Conservation (phyloP, 2,888 invertebrate genomes). For the Parnassius glacialis region DNA sequence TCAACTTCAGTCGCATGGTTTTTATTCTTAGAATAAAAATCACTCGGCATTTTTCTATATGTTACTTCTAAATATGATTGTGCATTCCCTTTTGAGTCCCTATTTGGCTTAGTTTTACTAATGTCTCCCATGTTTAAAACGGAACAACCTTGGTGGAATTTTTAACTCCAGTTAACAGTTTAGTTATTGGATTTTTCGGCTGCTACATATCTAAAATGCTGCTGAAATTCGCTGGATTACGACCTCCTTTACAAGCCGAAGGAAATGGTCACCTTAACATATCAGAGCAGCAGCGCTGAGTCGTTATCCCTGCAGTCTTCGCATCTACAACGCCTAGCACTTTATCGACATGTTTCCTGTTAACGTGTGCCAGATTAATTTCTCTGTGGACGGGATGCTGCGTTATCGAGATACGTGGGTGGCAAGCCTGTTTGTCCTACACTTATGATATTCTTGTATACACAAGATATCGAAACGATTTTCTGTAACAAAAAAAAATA, state of each 20-base stretch:
- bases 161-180: slow-evolving; percentile 6
- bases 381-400: slow-evolving; percentile 68
- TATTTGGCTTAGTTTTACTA: slow-evolving; percentile 17
- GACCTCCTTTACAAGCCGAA: slow-evolving; percentile 26
- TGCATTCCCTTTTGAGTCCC: slow-evolving; percentile 33
- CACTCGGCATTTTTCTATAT: slow-evolving; percentile 47
- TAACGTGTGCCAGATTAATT: slow-evolving; percentile 70
- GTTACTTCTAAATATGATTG: slow-evolving; percentile 42
- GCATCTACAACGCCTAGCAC: slow-evolving; percentile 38
- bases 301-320: slow-evolving; percentile 33
- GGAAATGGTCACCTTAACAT: slow-evolving; percentile 67
- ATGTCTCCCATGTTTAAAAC: slow-evolving; percentile 17
- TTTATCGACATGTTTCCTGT: slow-evolving; percentile 71
- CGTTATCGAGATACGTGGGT: slow-evolving; percentile 69
- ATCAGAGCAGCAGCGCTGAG: slow-evolving; percentile 39
- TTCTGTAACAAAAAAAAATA: slow-evolving; percentile 69
- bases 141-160: slow-evolving; percentile 11
- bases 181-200: slow-evolving; percentile 4
- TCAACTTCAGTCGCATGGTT: slow-evolving; percentile 70
- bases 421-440: slow-evolving; percentile 63
- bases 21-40: slow-evolving; percentile 67
- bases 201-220: slow-evolving; percentile 28
- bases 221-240: slow-evolving; percentile 16
- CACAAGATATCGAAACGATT: slow-evolving; percentile 72
- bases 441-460: slow-evolving; percentile 73